Evolutionary conservation across 2,888 invertebrate species (phyloP), one percentile per base, ranked within the genome.

Genomic region (Pachliopta kotzebuea): DNA sequence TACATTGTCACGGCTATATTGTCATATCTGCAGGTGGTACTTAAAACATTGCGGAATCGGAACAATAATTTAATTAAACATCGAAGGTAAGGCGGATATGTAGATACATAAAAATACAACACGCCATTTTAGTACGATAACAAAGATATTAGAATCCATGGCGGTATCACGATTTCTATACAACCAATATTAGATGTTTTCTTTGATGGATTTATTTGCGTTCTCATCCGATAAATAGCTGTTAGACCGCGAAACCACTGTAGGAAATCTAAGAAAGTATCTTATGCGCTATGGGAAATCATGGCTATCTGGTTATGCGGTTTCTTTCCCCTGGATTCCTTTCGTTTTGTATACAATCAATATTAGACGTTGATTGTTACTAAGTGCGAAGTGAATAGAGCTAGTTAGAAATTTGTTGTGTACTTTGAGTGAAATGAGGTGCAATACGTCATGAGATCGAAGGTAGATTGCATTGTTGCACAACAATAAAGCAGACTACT

Each of bases 321-420:
- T 89, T 88, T 81, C 77, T 78, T 87, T 88, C 85, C 81, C 87
- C 87, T 86, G 85, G 83, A 80, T 78, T 77, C 76, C 76, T 76
- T 74, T 77, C 88, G 84, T 88, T 88, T 88, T 86, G 86, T 76
- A 75, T 83, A 87, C 90, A 90, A 88, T 86, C 86, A 90, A 90
- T 90, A 87, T 88, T 84, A 79, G 79, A 80, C 76, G 78, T 81
- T 79, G 79, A 79, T 81, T 78, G 83, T 76, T 81, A 82, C 75
- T 80, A 83, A 81, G 77, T 81, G 80, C 80, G 81, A 82, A 85
- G 83, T 76, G 78, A 83, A 74, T 77, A 75, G 75, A 68, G 65
- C 69, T 72, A 67, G 70, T 73, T 72, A 75, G 74, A 74, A 72
- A 76, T 75, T 72, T 77, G 76, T 79, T 71, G 76, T 77, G 74